These are phyloP conservation scores for Holcopasites calliopsidis DNA, from an alignment of 1,140 invertebrate genomes.

Conservation along the genomic window DNA sequence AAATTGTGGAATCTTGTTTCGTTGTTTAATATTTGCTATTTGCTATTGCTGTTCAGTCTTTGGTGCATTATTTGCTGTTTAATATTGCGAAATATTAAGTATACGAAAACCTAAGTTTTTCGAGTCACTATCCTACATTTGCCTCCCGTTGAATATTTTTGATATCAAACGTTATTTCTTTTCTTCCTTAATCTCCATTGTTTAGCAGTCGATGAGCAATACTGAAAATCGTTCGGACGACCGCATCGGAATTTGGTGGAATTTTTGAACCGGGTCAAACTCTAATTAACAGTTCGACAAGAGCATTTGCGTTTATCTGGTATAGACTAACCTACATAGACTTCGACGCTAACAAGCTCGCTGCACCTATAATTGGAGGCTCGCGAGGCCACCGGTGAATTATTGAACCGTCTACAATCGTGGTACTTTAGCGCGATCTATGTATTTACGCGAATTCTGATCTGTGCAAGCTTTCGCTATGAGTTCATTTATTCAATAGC, in stretches of 20 bases:
- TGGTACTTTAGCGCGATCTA: background rate
- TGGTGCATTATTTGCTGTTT: too few relatives aligned
- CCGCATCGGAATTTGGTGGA: background rate
- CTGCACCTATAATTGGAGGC: conserved; percentile 19
- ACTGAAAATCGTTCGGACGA: background rate
- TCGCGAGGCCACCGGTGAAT: conserved; percentile 11
- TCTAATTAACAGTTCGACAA: conserved; percentile 22
- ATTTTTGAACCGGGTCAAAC: conserved; percentile 15
- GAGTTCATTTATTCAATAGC: background rate
- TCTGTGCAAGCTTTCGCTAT: conserved; percentile 7
- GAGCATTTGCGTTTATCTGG: conserved; percentile 39
- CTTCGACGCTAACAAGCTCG: background rate
- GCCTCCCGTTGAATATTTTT: background rate
- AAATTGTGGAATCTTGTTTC: too few relatives aligned
- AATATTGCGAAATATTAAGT: too few relatives aligned
- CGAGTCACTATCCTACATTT: background rate
- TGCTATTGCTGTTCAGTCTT: too few relatives aligned
- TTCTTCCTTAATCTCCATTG: too few relatives aligned
- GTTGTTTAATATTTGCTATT: too few relatives aligned
- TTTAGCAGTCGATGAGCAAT: background rate
- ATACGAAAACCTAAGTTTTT: too few relatives aligned
- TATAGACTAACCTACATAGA: conserved; percentile 21
- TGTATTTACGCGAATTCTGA: background rate
- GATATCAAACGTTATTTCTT: background rate
- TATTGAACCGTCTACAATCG: conserved; percentile 21